These are phyloP conservation scores for Xenopus tropicalis DNA, from an alignment of 2,113 vertebrate species.

Conservation along the genomic window DNA sequence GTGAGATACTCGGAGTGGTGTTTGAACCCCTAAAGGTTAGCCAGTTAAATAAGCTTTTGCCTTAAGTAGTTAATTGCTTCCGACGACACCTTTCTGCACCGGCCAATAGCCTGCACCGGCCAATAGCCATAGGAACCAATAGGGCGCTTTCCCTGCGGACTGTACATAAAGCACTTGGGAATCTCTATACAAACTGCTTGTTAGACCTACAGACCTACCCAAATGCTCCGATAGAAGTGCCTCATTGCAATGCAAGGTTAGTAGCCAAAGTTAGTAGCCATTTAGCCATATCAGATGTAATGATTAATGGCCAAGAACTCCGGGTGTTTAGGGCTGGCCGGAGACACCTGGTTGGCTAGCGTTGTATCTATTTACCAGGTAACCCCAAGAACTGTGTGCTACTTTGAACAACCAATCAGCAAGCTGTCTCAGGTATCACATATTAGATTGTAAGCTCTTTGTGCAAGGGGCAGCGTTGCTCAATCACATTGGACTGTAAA, in stretches of 20 bases:
- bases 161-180: conserved; percentile 2
- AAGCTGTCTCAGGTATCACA: neutral
- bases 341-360: neutral
- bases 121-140: conserved; percentile 22
- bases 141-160: neutral
- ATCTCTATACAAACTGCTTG: too few species aligned
- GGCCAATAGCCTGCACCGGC: conserved; percentile 10
- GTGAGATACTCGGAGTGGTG: too few species aligned
- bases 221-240: neutral
- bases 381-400: neutral
- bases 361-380: neutral
- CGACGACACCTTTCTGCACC: neutral
- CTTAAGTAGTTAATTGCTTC: neutral
- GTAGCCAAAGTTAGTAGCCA: too few species aligned
- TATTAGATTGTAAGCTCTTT: neutral
- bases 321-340: neutral
- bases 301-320: too few species aligned
- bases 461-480: neutral
- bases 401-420: too few species aligned
- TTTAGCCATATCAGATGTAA: too few species aligned
- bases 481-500: neutral
- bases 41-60: too few species aligned
- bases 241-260: too few species aligned
- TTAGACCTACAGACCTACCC: neutral
- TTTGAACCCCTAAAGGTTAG: too few species aligned